Evolutionary conservation across 1,140 invertebrate species (phyloP), one percentile per base, ranked within the genome.

Genomic region (Bursaphelenchus mucronatus): DNA sequence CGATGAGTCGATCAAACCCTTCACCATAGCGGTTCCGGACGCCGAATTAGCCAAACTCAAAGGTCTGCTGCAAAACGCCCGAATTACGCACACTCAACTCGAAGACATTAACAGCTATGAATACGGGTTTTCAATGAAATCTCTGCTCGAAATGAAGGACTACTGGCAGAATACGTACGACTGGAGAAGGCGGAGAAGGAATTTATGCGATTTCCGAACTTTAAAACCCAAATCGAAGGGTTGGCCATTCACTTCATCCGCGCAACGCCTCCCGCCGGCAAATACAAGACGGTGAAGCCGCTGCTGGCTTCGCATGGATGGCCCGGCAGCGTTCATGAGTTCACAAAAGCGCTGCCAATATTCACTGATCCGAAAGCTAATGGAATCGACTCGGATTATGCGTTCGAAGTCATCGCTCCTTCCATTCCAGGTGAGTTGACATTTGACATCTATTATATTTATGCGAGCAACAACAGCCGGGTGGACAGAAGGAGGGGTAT

Each of bases 381-480:
- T 53, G 79, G 13, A 43, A 8, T 72, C 15, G 21, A 84, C 8
- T 82, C 84, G 50, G 83, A 88, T 68, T 87, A 89, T 73, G 88
- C 87, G 1, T 88, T 91, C 71, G 89, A 92, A 82, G 82, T 92
- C 0, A 86, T 92, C 17, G 86, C 86, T 8, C 89, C 90, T 2
- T 90, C 89, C 46, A 82, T 91, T 53, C 90, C 90, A 8, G 90
- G 90, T 9, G 92, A 88, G 83, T 90, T 89, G 39, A 92, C 88
- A 79, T 92, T 90, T 1, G 86, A 89, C 75, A 87, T 86, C 67
- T 85, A 84, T 0, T 82, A 88, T 44, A 77, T 79, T 64, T 59
- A 65, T 69, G 81, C 81, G n/a, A n/a, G n/a, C n/a, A n/a, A n/a
- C n/a, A n/a, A n/a, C n/a, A n/a, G n/a, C n/a, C n/a, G n/a, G n/a